These are phyloP conservation scores for Spisula solida DNA, from an alignment of 2,888 invertebrate genomes.

Conservation along the genomic window DNA sequence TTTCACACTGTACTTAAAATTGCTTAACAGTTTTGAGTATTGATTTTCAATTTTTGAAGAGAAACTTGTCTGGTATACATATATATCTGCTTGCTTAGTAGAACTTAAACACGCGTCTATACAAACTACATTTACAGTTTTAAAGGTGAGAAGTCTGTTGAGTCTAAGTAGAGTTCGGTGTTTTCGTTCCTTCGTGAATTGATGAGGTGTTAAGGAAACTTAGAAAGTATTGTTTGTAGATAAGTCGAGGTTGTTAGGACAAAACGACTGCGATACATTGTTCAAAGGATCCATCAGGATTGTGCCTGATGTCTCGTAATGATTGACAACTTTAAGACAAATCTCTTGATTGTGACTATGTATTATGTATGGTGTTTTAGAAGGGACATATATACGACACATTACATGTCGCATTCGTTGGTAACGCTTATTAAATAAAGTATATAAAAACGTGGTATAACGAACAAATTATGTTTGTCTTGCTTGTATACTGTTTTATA, in stretches of 20 bases:
- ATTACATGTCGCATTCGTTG: too few relatives aligned
- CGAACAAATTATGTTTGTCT: too few relatives aligned
- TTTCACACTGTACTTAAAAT: not conserved
- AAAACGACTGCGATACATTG: not conserved
- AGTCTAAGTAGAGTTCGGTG: not conserved
- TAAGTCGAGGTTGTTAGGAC: not conserved
- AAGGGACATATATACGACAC: too few relatives aligned
- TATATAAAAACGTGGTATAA: too few relatives aligned
- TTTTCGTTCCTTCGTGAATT: not conserved
- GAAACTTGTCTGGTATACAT: not conserved
- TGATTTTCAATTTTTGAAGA: not conserved
- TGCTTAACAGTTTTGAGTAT: not conserved
- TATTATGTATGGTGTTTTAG: too few relatives aligned
- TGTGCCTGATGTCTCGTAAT: too few relatives aligned
- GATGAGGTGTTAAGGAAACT: not conserved
- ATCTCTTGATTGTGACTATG: too few relatives aligned
- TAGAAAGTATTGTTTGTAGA: not conserved
- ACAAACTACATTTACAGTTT: not conserved
- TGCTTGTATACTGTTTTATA: too few relatives aligned
- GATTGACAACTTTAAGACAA: too few relatives aligned
- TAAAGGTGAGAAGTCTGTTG: not conserved
- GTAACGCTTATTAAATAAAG: too few relatives aligned
- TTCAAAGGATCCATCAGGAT: too few relatives aligned
- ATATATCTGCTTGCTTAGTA: not conserved
- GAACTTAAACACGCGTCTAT: not conserved